A percentile compares a stretch with the other conserved stretches of the same genome.
Evolutionary conservation across 2,113 vertebrate genomes (phyloP).

Genomic region (Tyrannus savana): DNA sequence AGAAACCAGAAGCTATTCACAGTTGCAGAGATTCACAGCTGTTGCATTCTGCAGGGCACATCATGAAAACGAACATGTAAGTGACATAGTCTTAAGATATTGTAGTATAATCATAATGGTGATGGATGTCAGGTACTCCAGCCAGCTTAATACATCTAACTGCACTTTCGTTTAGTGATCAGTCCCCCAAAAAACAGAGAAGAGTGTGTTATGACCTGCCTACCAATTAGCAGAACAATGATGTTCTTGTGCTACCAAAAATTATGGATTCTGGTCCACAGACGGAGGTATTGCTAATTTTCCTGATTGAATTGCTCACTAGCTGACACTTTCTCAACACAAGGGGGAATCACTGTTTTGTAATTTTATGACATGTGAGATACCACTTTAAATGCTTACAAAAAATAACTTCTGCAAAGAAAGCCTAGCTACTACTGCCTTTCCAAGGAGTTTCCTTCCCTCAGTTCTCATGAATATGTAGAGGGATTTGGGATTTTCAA

Average conservation of each 20-base stretch:
- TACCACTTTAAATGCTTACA: background rate
- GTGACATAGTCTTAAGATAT: background rate
- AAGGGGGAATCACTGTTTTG: background rate
- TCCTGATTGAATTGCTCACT: background rate
- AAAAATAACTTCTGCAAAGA: background rate
- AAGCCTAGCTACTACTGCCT: background rate
- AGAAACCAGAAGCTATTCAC: background rate
- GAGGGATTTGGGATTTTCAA: background rate
- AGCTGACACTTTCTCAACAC: background rate
- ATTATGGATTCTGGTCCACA: background rate
- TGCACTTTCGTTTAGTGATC: background rate
- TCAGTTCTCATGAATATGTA: background rate
- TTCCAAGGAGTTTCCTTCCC: background rate
- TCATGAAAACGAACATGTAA: background rate
- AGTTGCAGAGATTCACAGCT: background rate
- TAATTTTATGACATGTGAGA: background rate
- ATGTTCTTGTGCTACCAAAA: background rate
- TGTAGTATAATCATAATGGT: background rate
- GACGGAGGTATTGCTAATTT: background rate
- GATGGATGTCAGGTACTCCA: background rate
- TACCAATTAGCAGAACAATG: background rate
- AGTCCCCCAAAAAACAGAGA: accelerated
- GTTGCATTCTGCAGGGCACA: background rate
- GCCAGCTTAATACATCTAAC: background rate
- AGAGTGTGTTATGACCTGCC: background rate